Base-by-base conservation (phyloP, 1,140 invertebrate genomes). In the Temnothorax longispinosus region DNA sequence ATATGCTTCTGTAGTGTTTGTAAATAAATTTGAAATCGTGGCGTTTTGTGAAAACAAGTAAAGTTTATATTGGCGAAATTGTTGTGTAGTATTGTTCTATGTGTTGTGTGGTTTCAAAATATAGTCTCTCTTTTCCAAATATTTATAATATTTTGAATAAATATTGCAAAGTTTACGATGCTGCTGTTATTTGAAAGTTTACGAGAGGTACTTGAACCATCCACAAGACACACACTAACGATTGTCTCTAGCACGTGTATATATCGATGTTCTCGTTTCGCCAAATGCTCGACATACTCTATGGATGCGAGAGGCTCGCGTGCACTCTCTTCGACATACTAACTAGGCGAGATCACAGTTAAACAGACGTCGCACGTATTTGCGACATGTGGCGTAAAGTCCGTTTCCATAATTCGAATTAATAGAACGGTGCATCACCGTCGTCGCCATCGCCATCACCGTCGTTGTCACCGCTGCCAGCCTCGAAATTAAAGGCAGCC, bases 351-450 rank as follows among this genome's bases (percentile, higher is more conserved):
- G 80, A 64, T 88, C 21, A 78, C 87, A 85, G 75, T 88, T 88
- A 85, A 89, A 89, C 64, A 88, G 71, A 71, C 72, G 38, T 89
- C 32, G 69, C 86, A 69, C 86, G 69, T 87, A 60, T 69, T 82
- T 27, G 62, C 44, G 18, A 52, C 60, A 62, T 62, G 7, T 76
- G 13, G 50, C 67, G 32, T 47, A 77, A 88, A 72, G 76, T 88
- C 72, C 56, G 71, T 72, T 47, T 52, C 47, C 87, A 80, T 85
- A 84, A 88, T 75, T 89, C 32, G 47, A 85, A 88, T 89, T 89
- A 88, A 89, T 89, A 88, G 87, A 88, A 89, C 74, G 84, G 81
- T 35, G 56, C 27, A 62, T 21, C 35, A 18, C 18, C 18, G 58
- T 18, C 56, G n/a, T 56, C 74, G 52, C n/a, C 32, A 13, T 32